Conservation (phyloP, 1,140 invertebrate genomes). For the Drosophila sturtevanti region DNA sequence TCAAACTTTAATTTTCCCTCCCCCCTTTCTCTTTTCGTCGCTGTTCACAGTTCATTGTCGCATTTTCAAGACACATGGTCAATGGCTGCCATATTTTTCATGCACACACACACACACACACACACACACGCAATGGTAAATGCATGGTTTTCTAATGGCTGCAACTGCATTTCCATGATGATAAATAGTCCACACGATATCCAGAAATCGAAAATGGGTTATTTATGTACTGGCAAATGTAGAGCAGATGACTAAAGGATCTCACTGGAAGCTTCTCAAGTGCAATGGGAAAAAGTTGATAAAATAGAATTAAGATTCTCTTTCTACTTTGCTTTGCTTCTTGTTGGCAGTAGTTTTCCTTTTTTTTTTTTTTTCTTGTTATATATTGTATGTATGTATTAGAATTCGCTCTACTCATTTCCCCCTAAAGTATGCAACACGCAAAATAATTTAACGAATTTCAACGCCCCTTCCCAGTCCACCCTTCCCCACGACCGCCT, state of each 20-base stretch:
- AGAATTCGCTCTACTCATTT: background rate
- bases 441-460: constrained; percentile 45
- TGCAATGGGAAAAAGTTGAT: no score
- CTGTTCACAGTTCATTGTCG: constrained; percentile 34
- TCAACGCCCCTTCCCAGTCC: constrained; percentile 32
- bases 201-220: constrained; percentile 10
- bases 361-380: constrained; percentile 16
- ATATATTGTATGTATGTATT: background rate
- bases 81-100: constrained; percentile 43
- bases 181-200: constrained; percentile 46
- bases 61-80: constrained; percentile 41
- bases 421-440: background rate
- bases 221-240: constrained; percentile 59
- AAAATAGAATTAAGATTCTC: background rate
- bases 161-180: constrained; percentile 42
- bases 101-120: background rate
- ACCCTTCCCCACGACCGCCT: constrained; percentile 41
- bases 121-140: constrained; percentile 23
- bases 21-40: background rate
- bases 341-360: no score
- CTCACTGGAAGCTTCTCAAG: no score
- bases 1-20: background rate
- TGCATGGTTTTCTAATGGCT: constrained; percentile 46
- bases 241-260: background rate
- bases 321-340: no score